Percentiles rank a stretch among this genome's conserved stretches.
Conservation (phyloP, 64 coral and sea anemone species). For the Catalaphyllia jardinei region DNA sequence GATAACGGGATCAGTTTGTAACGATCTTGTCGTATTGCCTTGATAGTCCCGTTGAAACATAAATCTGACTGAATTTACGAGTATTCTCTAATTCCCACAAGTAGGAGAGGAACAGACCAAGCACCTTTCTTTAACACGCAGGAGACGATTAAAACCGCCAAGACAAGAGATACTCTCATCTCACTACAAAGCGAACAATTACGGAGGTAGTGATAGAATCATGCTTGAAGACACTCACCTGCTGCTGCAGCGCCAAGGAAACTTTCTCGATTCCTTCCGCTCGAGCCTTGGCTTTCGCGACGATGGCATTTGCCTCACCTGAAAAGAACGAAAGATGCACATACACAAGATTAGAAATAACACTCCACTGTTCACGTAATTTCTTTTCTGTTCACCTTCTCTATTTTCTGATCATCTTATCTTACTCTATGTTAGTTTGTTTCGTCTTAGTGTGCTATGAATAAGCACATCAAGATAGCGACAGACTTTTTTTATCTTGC, state of each 20-base stretch:
- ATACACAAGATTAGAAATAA: too few relatives aligned
- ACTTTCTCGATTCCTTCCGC: slow-evolving; percentile 89
- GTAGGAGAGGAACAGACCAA: too few relatives aligned
- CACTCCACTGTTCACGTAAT: not conserved
- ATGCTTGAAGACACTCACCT: slow-evolving; percentile 41
- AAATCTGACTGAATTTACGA: too few relatives aligned
- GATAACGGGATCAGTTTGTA: too few relatives aligned
- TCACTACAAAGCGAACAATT: not conserved
- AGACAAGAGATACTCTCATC: not conserved
- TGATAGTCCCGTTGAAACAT: too few relatives aligned
- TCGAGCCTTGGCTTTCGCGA: slow-evolving; percentile 90
- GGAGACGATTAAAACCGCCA: too few relatives aligned
- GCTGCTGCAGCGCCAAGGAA: slow-evolving; percentile 71
- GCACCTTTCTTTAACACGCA: too few relatives aligned
- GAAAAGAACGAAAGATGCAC: not conserved
- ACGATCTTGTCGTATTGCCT: too few relatives aligned
- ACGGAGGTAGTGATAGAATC: not conserved
- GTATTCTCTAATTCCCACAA: too few relatives aligned
- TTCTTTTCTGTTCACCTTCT: not conserved
- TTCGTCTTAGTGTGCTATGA: not conserved
- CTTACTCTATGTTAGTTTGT: too few relatives aligned
- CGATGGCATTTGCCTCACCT: slow-evolving; percentile 97
- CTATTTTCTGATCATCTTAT: too few relatives aligned
- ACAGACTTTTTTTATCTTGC: not conserved
- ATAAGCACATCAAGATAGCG: not conserved